Percentiles rank a stretch among this genome's conserved stretches.
Conservation (phyloP, 2,797 vertebrate species). For the Manis pentadactyla region DNA sequence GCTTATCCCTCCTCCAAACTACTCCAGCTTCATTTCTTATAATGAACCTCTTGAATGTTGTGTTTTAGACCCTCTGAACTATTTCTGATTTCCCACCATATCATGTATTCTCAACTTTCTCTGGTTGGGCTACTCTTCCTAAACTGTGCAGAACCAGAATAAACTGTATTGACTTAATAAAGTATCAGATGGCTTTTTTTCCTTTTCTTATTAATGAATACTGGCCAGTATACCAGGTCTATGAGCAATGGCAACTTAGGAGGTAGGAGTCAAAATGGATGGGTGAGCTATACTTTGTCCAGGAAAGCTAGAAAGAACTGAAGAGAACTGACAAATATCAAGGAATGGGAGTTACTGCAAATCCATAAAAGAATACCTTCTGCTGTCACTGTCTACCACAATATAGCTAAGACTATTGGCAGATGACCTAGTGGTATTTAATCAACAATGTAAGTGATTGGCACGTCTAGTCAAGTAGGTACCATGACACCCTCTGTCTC, state of each 20-base stretch:
- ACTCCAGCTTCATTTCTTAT: neutral
- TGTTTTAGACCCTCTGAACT: neutral
- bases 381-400: neutral
- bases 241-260: neutral
- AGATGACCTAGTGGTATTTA: neutral
- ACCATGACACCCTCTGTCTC: neutral
- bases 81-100: neutral
- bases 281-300: neutral
- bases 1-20: neutral
- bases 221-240: neutral
- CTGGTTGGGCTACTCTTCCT: neutral
- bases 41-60: neutral
- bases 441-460: neutral
- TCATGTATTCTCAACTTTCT: neutral
- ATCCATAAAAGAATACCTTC: neutral
- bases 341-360: neutral
- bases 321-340: neutral
- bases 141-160: neutral
- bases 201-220: neutral
- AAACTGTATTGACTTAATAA: neutral
- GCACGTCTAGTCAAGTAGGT: neutral
- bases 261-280: neutral
- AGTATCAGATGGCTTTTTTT: neutral
- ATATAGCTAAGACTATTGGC: neutral
- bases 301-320: neutral